These are phyloP conservation scores for Phalloptychus januarius DNA, from an alignment of 2,797 vertebrate genomes.

Conservation along the genomic window DNA sequence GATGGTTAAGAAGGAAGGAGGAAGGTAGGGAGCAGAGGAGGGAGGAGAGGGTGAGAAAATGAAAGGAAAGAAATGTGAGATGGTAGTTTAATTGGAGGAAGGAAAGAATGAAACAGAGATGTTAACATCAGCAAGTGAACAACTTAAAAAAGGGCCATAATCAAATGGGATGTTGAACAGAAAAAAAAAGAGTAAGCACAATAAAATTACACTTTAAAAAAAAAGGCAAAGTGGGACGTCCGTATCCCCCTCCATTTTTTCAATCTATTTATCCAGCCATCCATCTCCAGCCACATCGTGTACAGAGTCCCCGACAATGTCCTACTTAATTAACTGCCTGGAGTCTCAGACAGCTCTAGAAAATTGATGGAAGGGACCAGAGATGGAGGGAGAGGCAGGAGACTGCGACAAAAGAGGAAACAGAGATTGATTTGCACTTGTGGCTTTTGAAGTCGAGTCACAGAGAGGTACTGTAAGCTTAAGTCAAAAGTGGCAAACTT, in stretches of 20 bases:
- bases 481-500: slow-evolving; percentile 42
- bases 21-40: slow-evolving; percentile 5
- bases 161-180: slow-evolving; percentile 1
- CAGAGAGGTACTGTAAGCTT: slow-evolving; percentile 15
- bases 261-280: slow-evolving; percentile 34
- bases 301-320: slow-evolving; percentile 60
- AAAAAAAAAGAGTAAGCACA: background rate
- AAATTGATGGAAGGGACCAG: slow-evolving; percentile 50
- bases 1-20: slow-evolving; percentile 11
- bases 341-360: slow-evolving; percentile 57
- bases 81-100: slow-evolving; percentile 32
- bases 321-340: slow-evolving; percentile 72
- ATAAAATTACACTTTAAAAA: slow-evolving; percentile 13
- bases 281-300: slow-evolving; percentile 45
- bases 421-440: slow-evolving; percentile 47
- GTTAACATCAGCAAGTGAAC: slow-evolving; percentile 10
- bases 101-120: slow-evolving; percentile 27
- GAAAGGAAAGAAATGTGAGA: slow-evolving; percentile 1
- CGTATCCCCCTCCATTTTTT: slow-evolving; percentile 22
- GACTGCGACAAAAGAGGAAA: slow-evolving; percentile 31
- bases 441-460: slow-evolving; percentile 52
- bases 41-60: slow-evolving; percentile 1
- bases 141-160: background rate
- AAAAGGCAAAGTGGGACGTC: slow-evolving; percentile 11
- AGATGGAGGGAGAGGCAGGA: slow-evolving; percentile 16